Base-by-base conservation (phyloP, 2,797 vertebrate genomes). In the Coregonus suidteri region DNA sequence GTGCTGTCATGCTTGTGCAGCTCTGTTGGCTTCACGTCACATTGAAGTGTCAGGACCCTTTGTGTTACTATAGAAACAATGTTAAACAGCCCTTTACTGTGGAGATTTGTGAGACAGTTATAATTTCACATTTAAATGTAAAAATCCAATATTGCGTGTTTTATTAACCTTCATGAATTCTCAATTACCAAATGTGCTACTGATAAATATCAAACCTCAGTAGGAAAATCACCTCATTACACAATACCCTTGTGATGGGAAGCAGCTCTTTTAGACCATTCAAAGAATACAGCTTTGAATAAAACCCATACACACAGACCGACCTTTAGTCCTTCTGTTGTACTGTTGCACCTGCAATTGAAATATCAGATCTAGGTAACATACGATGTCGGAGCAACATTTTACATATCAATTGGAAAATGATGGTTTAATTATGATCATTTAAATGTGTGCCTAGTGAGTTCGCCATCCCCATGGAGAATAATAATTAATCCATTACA, bases 401-500 rank as follows among this genome's bases (percentile, higher is more conserved):
- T 81, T 83, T 84, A 83, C 81, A 74, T 84, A 89, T 88, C 71
- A 80, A 87, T 84, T 89, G 81, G 86, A 83, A 87, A 84, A 88
- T 84, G 75, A 89, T 70, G 77, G 62, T 83, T 89, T 89, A 82
- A 91, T 93, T 89, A 91, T 89, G 81, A 84, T 89, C 83, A 90
- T 87, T 89, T 4, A 4, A 76, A 78, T 82, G 31, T 62, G 81
- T 80, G 72, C 81, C 77, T 80, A n/a, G 76, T 76, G 78, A 82
- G 81, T 78, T 76, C 41, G 72, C 67, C 65, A 6, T 77, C 53
- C 76, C 13, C 69, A n/a, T 52, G 0, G 85, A 88, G 86, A 78
- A 80, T 82, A 73, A 67, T 86, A 92, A 93, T 93, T 87, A 92
- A 92, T 90, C 81, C 84, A 84, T 88, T 88, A 81, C 78, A 84